phyloP scores from a whole-genome alignment of 2,888 invertebrate species.

The Drosophila peninsularis region DNA sequence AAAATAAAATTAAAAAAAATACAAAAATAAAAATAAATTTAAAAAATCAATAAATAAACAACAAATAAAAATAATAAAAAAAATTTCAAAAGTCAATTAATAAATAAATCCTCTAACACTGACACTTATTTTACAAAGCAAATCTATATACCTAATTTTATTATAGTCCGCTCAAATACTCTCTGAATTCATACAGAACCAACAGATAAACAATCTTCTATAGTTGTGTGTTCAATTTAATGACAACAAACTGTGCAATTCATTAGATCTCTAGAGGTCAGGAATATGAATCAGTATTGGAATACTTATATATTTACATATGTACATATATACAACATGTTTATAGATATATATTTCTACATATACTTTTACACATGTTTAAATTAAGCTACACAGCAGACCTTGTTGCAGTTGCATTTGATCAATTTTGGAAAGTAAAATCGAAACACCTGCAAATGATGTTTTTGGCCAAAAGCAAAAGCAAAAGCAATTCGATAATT shows the following conservation, averaged over 20 bases:
- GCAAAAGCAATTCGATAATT: slow-evolving; percentile 13
- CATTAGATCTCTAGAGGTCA: not conserved
- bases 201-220: not conserved
- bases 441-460: slow-evolving; percentile 36
- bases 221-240: slow-evolving; percentile 2
- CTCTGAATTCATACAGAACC: not conserved
- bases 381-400: slow-evolving; percentile 11
- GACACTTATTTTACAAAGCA: too few relatives aligned
- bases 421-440: slow-evolving; percentile 33
- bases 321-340: too few relatives aligned
- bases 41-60: too few relatives aligned
- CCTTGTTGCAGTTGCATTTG: slow-evolving; percentile 42
- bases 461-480: slow-evolving; percentile 3
- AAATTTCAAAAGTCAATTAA: too few relatives aligned
- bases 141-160: too few relatives aligned
- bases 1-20: too few relatives aligned
- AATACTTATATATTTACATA: too few relatives aligned
- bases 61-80: too few relatives aligned
- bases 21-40: too few relatives aligned
- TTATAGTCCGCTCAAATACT: not conserved
- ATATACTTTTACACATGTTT: slow-evolving; percentile 37
- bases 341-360: too few relatives aligned
- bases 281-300: too few relatives aligned
- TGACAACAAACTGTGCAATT: slow-evolving; percentile 9
- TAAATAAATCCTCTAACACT: too few relatives aligned